Percentiles rank a stretch among this genome's conserved stretches.
phyloP scores from a whole-genome alignment of 2,888 invertebrate species.

The Leptura quadrifasciata region DNA sequence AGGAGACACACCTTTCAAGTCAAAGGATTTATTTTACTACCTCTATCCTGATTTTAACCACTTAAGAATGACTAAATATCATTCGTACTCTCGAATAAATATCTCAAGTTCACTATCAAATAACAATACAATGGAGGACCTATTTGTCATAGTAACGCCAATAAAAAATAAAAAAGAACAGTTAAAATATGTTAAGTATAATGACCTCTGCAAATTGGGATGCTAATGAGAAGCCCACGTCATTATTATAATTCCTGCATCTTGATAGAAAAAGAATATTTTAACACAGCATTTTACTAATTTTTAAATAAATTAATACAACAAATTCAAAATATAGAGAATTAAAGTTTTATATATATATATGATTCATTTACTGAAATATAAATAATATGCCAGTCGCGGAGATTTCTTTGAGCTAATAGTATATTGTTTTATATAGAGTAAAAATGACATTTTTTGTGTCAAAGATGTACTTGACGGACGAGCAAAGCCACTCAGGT shows the following conservation, averaged over 20 bases:
- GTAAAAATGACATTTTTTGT: too few relatives aligned
- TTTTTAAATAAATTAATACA: background rate
- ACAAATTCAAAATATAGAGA: background rate
- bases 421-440: too few relatives aligned
- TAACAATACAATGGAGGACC: background rate
- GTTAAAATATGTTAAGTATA: conserved; percentile 41
- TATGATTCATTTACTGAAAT: background rate
- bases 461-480: too few relatives aligned
- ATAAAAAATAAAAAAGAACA: conserved; percentile 14
- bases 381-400: background rate
- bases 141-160: background rate
- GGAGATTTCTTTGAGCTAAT: too few relatives aligned
- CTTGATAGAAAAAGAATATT: background rate
- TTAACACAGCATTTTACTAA: background rate
- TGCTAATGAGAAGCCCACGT: conserved; percentile 50
- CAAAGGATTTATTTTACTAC: background rate
- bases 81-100: background rate
- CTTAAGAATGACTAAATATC: conserved; percentile 1
- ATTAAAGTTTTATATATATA: background rate
- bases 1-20: conserved; percentile 8
- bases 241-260: conserved; percentile 19
- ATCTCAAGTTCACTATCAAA: background rate
- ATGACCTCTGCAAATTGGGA: conserved; percentile 46
- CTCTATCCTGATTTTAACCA: background rate
- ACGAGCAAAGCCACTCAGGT: too few relatives aligned